Percentiles rank a stretch among this genome's conserved stretches.
Evolutionary conservation across 2,797 vertebrate species (phyloP).

Genomic region (Oophaga sylvatica): DNA sequence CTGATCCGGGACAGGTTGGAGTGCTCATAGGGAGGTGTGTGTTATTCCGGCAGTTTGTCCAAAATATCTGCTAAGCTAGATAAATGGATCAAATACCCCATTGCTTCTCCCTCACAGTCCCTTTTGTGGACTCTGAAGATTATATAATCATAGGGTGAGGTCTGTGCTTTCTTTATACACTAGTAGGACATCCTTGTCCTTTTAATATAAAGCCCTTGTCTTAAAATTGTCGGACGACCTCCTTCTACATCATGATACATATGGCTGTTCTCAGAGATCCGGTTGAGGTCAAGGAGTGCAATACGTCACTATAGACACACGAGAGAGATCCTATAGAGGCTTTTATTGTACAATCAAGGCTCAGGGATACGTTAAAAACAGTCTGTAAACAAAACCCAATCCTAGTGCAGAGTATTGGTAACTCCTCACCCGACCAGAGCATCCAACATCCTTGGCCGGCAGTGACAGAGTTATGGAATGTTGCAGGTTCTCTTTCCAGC

Average conservation of each 20-base stretch:
- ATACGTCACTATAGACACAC: constrained; percentile 20
- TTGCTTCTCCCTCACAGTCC: neutral
- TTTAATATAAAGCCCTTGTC: neutral
- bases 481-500: constrained; percentile 17
- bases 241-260: neutral
- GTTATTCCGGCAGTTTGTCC: neutral
- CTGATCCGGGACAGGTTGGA: neutral
- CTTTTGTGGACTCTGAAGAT: neutral
- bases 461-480: constrained; percentile 37
- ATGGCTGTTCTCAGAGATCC: neutral
- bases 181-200: neutral
- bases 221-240: neutral
- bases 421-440: neutral
- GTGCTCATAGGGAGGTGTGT: neutral
- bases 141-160: neutral
- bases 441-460: neutral
- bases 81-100: neutral
- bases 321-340: constrained; percentile 17
- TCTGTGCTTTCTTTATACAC: neutral
- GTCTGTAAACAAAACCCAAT: constrained; percentile 56
- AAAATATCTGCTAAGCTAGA: neutral
- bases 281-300: neutral
- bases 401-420: constrained; percentile 46
- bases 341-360: constrained; percentile 57
- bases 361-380: constrained; percentile 34